Evolutionary conservation across 1,140 invertebrate species (phyloP).

Genomic region (Ips nitidus): DNA sequence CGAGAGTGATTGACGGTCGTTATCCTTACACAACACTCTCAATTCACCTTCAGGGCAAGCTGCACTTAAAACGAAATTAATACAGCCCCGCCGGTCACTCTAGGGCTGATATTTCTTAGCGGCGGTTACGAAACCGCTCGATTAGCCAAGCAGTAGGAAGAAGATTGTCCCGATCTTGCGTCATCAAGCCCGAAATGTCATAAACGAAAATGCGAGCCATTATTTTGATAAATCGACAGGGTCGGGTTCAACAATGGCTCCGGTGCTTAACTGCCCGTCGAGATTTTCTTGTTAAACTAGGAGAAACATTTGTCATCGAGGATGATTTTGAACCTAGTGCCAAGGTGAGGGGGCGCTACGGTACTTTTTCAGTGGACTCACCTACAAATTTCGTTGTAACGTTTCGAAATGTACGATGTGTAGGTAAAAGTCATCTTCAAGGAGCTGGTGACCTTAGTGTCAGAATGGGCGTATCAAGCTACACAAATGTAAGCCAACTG

Average conservation of each 20-base stretch:
- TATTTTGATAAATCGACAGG: constrained; percentile 17
- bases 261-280: constrained; percentile 13
- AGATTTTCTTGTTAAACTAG: constrained; percentile 3
- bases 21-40: neutral
- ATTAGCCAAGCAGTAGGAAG: too few relatives aligned
- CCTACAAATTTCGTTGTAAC: too few relatives aligned
- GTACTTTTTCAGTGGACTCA: too few relatives aligned
- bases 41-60: neutral
- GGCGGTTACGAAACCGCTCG: neutral
- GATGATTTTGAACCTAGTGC: neutral
- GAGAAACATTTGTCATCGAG: constrained; percentile 5
- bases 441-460: too few relatives aligned
- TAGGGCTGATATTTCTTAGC: neutral
- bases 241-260: constrained; percentile 3
- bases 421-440: too few relatives aligned
- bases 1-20: neutral
- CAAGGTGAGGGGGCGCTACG: too few relatives aligned
- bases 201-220: constrained; percentile 5
- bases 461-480: too few relatives aligned
- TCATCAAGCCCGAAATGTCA: neutral
- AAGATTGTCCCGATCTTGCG: too few relatives aligned
- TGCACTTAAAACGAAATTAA: constrained; percentile 12
- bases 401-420: too few relatives aligned
- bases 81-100: neutral
- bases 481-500: too few relatives aligned